Evolutionary conservation across 2,888 invertebrate species (phyloP).

Genomic region (Eupithecia subfuscata): DNA sequence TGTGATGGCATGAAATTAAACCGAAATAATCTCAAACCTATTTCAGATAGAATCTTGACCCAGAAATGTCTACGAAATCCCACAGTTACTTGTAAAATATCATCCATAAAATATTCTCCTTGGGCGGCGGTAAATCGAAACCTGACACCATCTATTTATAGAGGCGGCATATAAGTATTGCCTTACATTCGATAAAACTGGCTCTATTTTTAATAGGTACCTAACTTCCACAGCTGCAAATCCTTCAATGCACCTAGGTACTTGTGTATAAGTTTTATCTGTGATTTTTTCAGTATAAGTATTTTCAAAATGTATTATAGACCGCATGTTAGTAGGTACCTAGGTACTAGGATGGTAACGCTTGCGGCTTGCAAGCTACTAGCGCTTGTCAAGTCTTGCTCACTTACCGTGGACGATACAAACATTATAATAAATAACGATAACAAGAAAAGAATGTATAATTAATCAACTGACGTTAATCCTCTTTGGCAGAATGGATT

Average conservation of each 20-base stretch:
- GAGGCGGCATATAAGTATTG: conserved; percentile 49
- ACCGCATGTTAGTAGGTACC: background rate
- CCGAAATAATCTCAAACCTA: background rate
- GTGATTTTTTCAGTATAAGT: background rate
- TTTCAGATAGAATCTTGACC: conserved; percentile 39
- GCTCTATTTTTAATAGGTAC: conserved; percentile 11
- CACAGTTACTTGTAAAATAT: conserved; percentile 27
- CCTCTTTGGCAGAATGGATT: background rate
- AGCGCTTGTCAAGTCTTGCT: background rate
- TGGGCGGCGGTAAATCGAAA: conserved; percentile 54
- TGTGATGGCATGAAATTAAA: background rate
- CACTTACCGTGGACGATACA: background rate
- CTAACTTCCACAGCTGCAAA: background rate
- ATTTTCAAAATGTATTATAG: background rate
- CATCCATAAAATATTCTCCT: conserved; percentile 46
- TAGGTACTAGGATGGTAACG: background rate
- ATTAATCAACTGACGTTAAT: background rate
- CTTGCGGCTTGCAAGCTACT: background rate
- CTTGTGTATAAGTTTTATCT: background rate
- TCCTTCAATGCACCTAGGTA: background rate
- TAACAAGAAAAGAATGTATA: background rate
- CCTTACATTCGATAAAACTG: conserved; percentile 38
- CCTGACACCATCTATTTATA: conserved; percentile 54
- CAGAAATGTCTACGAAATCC: conserved; percentile 45
- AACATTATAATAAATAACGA: background rate